phyloP scores from a whole-genome alignment of 2,888 invertebrate species.

The Catocala sponsa region DNA sequence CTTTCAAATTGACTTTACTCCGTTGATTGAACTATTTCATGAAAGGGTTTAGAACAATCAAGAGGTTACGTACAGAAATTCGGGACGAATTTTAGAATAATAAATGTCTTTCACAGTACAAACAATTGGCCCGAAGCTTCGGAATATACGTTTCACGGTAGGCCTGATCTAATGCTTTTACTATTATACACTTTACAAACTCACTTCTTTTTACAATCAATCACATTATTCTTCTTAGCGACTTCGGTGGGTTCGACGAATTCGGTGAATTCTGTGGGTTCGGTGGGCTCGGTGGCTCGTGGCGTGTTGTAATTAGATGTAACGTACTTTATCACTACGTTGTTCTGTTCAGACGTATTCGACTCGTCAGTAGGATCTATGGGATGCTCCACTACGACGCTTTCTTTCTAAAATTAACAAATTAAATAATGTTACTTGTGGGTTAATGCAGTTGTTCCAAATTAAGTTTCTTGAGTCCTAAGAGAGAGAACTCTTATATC shows the following conservation, averaged over 20 bases:
- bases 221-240: constrained; percentile 1
- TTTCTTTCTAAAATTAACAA: constrained; percentile 16
- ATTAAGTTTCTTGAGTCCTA: too few relatives aligned
- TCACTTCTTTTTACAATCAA: constrained; percentile 14
- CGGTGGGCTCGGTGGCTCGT: neutral
- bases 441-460: neutral
- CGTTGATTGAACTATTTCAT: too few relatives aligned
- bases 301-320: neutral
- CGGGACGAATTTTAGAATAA: too few relatives aligned
- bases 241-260: neutral
- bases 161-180: too few relatives aligned
- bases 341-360: constrained; percentile 5
- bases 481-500: too few relatives aligned
- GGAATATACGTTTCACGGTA: too few relatives aligned
- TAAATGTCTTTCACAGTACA: too few relatives aligned
- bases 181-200: neutral
- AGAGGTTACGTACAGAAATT: too few relatives aligned
- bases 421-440: neutral
- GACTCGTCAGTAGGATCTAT: constrained; percentile 1
- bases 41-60: too few relatives aligned
- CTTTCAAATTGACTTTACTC: too few relatives aligned
- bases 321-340: constrained; percentile 6
- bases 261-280: too few relatives aligned
- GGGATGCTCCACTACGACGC: constrained; percentile 2
- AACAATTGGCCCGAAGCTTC: too few relatives aligned